Base-by-base conservation (phyloP, 2,113 vertebrate genomes). In the Lophochroa leadbeateri region DNA sequence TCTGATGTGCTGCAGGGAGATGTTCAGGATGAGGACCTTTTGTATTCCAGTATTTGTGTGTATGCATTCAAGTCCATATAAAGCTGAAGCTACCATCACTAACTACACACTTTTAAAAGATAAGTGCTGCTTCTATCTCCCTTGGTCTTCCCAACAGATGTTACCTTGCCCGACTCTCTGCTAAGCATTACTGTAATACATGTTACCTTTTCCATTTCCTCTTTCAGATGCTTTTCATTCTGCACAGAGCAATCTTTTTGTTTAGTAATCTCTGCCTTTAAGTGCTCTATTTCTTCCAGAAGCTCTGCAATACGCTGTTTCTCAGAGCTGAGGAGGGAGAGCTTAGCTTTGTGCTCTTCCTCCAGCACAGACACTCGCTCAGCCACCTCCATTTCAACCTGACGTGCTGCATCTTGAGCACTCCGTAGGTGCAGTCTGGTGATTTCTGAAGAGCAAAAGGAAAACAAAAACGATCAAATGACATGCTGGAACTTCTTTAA, bases 331-430 rank as follows among this genome's bases (percentile, higher is more conserved):
- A 97, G 88, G 24, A 97, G 65, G 6, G 77, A 83, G 5, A 98
- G 92, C 27, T 91, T 97, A 33, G 93, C 85, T 81, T 97, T 97
- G 65, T 98, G 96, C 71, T 98, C 98, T 43, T 98, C 97, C 76
- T 97, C 98, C 93, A 98, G 82, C 79, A 61, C 81, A 96, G 96
- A 94, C 52, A 95, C 82, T 70, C 55, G 93, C 63, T 98, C 97
- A 13, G 97, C 96, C 52, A 98, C 97, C 86, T 98, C 98, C 5
- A 89, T 57, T 91, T 99, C 98, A 33, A 98, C 97, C 71, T 98
- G 98, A 27, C 47, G 53, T 3, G 97, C 98, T 25, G 88, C 87
- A 4, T 98, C 98, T 55, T 96, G 95, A 29, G 78, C 96, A 15
- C 86, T 91, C 79, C 95, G 98, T 17, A 98, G 88, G 28, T 37